These are phyloP conservation scores for Cherax destructor DNA, from an alignment of 1,140 invertebrate genomes.

Conservation along the genomic window DNA sequence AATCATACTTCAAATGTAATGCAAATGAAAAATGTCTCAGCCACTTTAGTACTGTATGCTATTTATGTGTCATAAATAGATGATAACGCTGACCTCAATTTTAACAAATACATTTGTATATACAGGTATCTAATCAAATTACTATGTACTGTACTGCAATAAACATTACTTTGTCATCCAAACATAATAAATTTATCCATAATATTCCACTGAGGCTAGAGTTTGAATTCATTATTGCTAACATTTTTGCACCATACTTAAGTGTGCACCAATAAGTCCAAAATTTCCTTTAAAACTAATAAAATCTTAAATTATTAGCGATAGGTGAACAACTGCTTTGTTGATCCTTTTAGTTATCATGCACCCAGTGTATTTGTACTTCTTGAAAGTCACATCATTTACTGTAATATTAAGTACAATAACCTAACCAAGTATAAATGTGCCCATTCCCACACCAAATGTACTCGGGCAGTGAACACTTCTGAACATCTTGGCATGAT, in stretches of 20 bases:
- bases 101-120: neutral
- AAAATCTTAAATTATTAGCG: neutral
- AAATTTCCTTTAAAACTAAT: neutral
- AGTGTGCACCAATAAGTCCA: neutral
- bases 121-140: neutral
- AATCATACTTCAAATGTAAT: neutral
- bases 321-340: neutral
- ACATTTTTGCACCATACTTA: neutral
- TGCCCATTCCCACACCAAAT: neutral
- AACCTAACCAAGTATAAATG: neutral
- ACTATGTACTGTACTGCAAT: neutral
- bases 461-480: neutral
- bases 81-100: neutral
- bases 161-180: neutral
- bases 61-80: neutral
- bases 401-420: conserved; percentile 27
- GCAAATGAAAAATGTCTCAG: neutral
- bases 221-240: neutral
- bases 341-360: neutral
- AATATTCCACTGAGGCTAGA: neutral
- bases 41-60: neutral
- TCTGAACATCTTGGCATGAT: neutral
- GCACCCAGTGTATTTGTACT: conserved; percentile 26
- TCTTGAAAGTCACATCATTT: neutral
- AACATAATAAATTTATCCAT: neutral